Percentiles rank a stretch among this genome's conserved stretches.
Conservation (phyloP, 2,113 vertebrate species). For the Corythoichthys haematopterus region DNA sequence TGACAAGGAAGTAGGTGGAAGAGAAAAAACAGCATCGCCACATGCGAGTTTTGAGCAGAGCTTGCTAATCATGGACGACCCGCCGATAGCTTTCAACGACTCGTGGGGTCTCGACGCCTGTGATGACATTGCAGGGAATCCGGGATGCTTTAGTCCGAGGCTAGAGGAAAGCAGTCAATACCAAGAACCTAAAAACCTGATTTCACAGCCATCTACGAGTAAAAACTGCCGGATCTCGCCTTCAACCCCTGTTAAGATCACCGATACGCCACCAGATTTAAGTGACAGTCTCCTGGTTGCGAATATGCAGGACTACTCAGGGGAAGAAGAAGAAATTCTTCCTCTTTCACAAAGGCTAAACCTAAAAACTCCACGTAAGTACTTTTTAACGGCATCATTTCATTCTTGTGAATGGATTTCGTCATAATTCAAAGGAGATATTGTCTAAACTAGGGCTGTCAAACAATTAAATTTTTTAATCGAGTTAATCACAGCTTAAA, state of each 20-base stretch:
- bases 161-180: conserved; percentile 56
- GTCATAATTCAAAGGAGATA: too few species aligned
- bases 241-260: conserved; percentile 9
- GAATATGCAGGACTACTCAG: conserved; percentile 76
- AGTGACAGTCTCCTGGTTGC: conserved; percentile 71
- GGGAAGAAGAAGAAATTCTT: conserved; percentile 65
- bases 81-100: conserved; percentile 65
- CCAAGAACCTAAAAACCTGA: neutral
- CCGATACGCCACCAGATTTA: conserved; percentile 1
- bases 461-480: too few species aligned
- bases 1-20: conserved; percentile 47
- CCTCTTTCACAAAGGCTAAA: conserved; percentile 67
- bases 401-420: neutral
- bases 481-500: too few species aligned
- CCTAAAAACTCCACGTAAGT: conserved; percentile 76
- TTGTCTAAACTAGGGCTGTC: too few species aligned
- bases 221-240: neutral
- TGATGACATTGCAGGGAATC: conserved; percentile 9
- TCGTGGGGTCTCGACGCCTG: conserved; percentile 64
- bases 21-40: conserved; percentile 25
- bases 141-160: conserved; percentile 60
- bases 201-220: neutral
- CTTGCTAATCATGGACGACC: conserved; percentile 61
- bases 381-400: neutral
- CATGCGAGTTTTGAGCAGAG: conserved; percentile 50